Evolutionary conservation across 2,113 vertebrate species (phyloP).

Genomic region (Heterochromis multidens): DNA sequence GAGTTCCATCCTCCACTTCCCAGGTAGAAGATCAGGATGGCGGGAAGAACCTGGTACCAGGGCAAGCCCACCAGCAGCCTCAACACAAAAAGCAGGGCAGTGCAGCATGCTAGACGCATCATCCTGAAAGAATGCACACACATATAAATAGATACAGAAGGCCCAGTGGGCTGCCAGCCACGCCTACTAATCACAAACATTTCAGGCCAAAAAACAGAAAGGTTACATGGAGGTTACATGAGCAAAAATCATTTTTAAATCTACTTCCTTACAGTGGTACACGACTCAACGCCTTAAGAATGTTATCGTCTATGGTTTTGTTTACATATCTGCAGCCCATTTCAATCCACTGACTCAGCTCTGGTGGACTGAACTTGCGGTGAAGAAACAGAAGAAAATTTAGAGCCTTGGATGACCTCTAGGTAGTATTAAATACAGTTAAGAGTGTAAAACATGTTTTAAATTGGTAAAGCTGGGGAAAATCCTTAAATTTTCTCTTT

Average conservation of each 20-base stretch:
- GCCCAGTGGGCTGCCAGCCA: background rate
- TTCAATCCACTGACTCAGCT: background rate
- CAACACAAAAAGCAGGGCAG: constrained; percentile 82
- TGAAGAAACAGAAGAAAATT: background rate
- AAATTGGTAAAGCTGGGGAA: background rate
- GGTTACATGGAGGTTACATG: background rate
- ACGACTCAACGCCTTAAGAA: background rate
- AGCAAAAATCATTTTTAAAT: background rate
- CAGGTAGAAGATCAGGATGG: constrained; percentile 86
- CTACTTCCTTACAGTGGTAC: background rate
- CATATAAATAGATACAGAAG: background rate
- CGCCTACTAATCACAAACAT: background rate
- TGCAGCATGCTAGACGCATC: constrained; percentile 84
- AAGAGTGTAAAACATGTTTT: background rate
- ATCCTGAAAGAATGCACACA: constrained; percentile 73
- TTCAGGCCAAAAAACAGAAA: constrained; percentile 1
- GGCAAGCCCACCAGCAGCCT: constrained; percentile 81
- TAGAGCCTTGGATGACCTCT: background rate
- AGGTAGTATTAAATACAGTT: background rate
- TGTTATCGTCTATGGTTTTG: constrained; percentile 1
- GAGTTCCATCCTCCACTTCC: constrained; percentile 90
- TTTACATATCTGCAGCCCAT: background rate
- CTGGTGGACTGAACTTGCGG: background rate
- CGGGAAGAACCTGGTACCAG: constrained; percentile 85
- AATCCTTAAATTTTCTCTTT: background rate